Evolutionary conservation across 2,113 vertebrate genomes (phyloP), one percentile per base, ranked within the genome.

Genomic region (Toxotes chatareus): DNA sequence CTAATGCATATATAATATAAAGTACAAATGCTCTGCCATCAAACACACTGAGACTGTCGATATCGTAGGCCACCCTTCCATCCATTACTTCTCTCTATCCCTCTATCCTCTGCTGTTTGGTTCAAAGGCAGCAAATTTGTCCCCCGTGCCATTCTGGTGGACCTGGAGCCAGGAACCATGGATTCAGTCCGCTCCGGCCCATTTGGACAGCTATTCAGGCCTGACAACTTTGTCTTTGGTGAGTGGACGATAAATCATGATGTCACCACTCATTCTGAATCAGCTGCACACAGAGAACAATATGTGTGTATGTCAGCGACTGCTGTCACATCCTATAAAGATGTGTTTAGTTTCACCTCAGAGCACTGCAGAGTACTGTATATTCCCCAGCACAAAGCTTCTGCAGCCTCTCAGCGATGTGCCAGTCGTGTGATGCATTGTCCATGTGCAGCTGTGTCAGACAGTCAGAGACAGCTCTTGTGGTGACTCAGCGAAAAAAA

Each of bases 201-300:
- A 0, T 95, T 95, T 75, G 95, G 95, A 64, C 95, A 95, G 72
- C 92, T 95, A 32, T 95, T 95, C 88, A 92, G 95, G 67, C 95
- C 95, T 27, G 95, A 95, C 90, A 95, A 95, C 86, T 95, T 95
- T 94, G 93, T 95, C 61, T 95, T 95, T 70, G 95, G 94, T 95
- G 82, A 91, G 94, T 83, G 42, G 13, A 67, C n/a, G 27, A 7
- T 44, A 19, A 64, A 72, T 63, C 69, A 0, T 2, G 17, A 7
- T n/a, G 70, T 71, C 69, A 62, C 57, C 36, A 0, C 4, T 76
- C 57, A 44, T 53, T 46, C 27, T 46, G 23, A 85, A 65, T 19
- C 34, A 17, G 66, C 44, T 65, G 61, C 49, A 69, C 10, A 62
- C 44, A 5, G 36, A 72, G 10, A 53, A 21, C 2, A 19, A 3